Percentiles rank a stretch among this genome's conserved stretches.
These are phyloP conservation scores for Pemphigus obesinymphae DNA, from an alignment of 1,140 invertebrate species.

Conservation along the genomic window DNA sequence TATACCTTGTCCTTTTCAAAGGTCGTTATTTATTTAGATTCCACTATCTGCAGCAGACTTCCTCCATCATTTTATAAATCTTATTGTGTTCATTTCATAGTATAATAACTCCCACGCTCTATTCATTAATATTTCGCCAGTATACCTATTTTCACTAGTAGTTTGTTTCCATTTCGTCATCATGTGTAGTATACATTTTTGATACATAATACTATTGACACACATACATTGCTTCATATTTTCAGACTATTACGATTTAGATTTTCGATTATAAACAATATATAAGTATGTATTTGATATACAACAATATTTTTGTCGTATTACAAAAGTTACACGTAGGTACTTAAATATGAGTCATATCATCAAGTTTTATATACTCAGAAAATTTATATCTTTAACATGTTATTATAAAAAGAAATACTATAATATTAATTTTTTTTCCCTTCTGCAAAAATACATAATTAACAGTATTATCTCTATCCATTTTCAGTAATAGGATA, in stretches of 20 bases:
- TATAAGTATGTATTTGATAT: too few relatives aligned
- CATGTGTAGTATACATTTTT: neutral
- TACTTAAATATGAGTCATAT: too few relatives aligned
- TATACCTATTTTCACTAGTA: neutral
- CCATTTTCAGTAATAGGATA: too few relatives aligned
- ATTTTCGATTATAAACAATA: too few relatives aligned
- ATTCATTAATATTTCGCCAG: neutral
- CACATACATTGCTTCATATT: neutral
- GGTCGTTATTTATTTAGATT: neutral
- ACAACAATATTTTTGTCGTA: too few relatives aligned
- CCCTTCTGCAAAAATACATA: too few relatives aligned
- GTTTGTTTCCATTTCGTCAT: neutral
- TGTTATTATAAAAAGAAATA: too few relatives aligned
- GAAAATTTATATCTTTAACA: too few relatives aligned
- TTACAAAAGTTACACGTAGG: too few relatives aligned
- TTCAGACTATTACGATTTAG: neutral
- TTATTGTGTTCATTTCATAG: neutral
- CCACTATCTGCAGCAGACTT: neutral
- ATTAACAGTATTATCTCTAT: too few relatives aligned
- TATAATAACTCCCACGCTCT: neutral
- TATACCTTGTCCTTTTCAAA: neutral
- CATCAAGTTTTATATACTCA: too few relatives aligned
- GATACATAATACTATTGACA: neutral
- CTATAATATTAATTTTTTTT: too few relatives aligned
- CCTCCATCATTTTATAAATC: neutral